Conservation (phyloP, 2,113 vertebrate genomes). For the Steatornis caripensis region DNA sequence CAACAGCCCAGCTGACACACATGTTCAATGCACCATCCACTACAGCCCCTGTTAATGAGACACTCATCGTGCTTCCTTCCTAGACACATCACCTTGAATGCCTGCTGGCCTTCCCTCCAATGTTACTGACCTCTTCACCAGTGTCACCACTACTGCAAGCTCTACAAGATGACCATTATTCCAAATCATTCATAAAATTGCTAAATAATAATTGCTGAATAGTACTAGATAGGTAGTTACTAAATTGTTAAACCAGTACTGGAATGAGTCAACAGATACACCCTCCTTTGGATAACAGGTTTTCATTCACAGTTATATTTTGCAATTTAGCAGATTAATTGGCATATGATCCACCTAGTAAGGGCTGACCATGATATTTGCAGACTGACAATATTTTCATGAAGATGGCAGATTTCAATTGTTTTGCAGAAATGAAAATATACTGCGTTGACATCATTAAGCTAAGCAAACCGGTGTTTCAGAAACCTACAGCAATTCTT, state of each 20-base stretch:
- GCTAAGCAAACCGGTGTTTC: not conserved
- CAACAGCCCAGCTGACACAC: not conserved
- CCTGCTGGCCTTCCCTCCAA: not conserved
- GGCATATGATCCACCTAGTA: not conserved
- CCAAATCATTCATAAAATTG: not conserved
- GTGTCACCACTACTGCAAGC: not conserved
- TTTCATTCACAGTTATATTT: not conserved
- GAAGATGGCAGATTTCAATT: not conserved
- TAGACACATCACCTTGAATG: not conserved
- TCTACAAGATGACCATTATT: not conserved
- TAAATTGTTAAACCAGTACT: not conserved
- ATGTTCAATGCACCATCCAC: not conserved
- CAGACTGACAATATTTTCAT: not conserved
- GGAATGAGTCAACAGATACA: not conserved
- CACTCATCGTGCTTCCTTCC: accelerated
- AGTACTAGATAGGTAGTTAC: not conserved
- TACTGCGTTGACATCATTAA: not conserved
- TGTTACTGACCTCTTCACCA: not conserved
- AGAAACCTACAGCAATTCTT: not conserved
- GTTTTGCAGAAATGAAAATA: not conserved
- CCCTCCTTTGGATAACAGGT: not conserved
- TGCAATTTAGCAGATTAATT: not conserved
- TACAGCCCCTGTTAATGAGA: not conserved
- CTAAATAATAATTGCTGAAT: not conserved
- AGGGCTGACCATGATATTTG: not conserved